Evolutionary conservation across 1,140 invertebrate species (phyloP).

Genomic region (Akabosia matsudoensis): DNA sequence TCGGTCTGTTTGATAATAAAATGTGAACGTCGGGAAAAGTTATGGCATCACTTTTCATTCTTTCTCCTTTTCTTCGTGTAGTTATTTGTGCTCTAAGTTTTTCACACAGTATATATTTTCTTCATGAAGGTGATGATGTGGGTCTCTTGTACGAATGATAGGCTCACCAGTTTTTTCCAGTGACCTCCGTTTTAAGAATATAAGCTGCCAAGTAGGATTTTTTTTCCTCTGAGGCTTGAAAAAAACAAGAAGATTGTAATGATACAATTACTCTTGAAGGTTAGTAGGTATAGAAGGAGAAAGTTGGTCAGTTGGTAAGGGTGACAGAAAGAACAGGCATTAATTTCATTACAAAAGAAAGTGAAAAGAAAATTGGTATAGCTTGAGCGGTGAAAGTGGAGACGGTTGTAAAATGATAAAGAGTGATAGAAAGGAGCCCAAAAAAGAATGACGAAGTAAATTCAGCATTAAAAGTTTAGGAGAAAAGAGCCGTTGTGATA

Average conservation of each 20-base stretch:
- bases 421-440: too few relatives aligned
- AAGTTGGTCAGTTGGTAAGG: neutral
- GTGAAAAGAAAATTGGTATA: neutral
- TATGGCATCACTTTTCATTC: conserved; percentile 24
- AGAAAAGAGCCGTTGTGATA: too few relatives aligned
- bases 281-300: neutral
- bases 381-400: too few relatives aligned
- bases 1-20: conserved; percentile 1
- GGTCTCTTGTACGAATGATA: neutral
- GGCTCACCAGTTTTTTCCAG: neutral
- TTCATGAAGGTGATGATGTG: neutral
- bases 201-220: neutral
- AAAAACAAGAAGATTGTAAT: neutral
- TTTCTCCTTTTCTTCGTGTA: neutral
- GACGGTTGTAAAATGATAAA: too few relatives aligned
- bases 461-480: too few relatives aligned
- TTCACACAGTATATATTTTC: neutral
- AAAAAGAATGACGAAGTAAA: too few relatives aligned
- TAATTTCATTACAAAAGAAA: neutral
- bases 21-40: conserved; percentile 15
- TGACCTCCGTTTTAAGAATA: neutral
- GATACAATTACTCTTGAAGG: neutral
- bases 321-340: neutral
- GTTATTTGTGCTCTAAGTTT: neutral
- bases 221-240: neutral